Conservation (phyloP, 2,113 vertebrate genomes). For the Nematolebias whitei region DNA sequence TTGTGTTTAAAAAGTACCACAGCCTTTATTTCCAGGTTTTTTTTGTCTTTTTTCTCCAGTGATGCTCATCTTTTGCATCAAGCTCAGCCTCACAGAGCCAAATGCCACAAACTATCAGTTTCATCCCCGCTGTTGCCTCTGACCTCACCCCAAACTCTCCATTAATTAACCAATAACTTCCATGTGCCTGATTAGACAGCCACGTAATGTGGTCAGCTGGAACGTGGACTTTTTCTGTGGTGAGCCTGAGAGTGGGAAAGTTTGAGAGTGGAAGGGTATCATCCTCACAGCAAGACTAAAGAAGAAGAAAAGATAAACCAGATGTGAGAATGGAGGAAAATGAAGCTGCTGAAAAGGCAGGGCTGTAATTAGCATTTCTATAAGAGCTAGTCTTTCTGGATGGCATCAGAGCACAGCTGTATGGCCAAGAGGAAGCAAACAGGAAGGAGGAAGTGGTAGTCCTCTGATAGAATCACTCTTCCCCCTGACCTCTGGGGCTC, state of each 20-base stretch:
- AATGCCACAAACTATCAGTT: conserved; percentile 6
- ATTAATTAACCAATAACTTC: conserved; percentile 42
- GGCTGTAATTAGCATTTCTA: conserved; percentile 50
- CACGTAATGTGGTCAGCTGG: conserved; percentile 10
- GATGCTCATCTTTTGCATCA: background rate
- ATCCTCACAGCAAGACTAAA: conserved; percentile 23
- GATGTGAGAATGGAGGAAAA: conserved; percentile 56
- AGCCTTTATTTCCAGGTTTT: background rate
- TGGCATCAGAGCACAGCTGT: conserved; percentile 60
- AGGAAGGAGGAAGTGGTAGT: conserved; percentile 76
- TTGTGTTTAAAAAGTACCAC: background rate
- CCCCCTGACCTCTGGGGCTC: conserved; percentile 60
- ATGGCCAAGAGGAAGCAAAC: conserved; percentile 69
- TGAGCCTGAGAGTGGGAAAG: conserved; percentile 7
- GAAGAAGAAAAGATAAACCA: conserved; percentile 45
- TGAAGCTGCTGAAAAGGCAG: conserved; percentile 42
- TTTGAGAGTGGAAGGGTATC: conserved; percentile 10
- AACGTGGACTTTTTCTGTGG: conserved; percentile 32
- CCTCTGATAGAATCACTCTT: conserved; percentile 62
- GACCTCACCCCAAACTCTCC: conserved; percentile 19
- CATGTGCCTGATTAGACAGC: conserved; percentile 29
- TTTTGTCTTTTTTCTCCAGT: background rate
- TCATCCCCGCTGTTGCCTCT: conserved; percentile 8
- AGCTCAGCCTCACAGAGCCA: background rate
- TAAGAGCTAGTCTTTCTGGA: conserved; percentile 43